phyloP scores from a whole-genome alignment of 2,113 vertebrate genomes.

The Psilopsiagon aymara region DNA sequence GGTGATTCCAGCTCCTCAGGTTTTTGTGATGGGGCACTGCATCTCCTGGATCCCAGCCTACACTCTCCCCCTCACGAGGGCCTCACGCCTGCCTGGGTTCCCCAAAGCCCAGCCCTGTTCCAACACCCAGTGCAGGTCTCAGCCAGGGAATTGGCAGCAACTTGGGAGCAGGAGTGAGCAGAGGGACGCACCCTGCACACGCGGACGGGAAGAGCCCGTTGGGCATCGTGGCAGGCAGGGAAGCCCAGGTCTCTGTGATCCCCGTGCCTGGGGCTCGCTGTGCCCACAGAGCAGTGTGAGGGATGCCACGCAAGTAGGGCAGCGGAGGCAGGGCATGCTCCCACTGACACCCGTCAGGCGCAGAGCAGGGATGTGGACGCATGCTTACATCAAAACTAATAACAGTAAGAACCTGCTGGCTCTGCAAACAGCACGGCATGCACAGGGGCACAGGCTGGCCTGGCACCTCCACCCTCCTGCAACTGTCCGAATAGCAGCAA shows the following conservation, averaged over 20 bases:
- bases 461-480: neutral
- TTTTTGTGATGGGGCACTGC: neutral
- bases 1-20: neutral
- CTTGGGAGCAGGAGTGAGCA: neutral
- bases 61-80: neutral
- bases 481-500: neutral
- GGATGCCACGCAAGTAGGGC: neutral
- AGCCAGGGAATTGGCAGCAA: neutral
- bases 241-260: neutral
- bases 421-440: neutral
- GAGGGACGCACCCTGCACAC: neutral
- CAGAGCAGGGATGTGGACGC: accelerated
- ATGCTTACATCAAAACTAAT: neutral
- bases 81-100: neutral
- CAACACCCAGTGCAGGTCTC: neutral
- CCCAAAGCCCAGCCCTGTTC: neutral
- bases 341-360: neutral
- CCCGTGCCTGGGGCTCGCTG: accelerated
- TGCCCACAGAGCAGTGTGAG: accelerated
- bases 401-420: neutral
- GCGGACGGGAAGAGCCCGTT: accelerated
- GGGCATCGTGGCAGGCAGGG: accelerated
- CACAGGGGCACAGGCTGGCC: accelerated
- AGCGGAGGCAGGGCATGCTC: neutral
- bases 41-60: neutral